Percentiles rank a stretch among this genome's conserved stretches.
These are phyloP conservation scores for Manis crassicaudata DNA, from an alignment of 2,797 vertebrate genomes.

Conservation along the genomic window DNA sequence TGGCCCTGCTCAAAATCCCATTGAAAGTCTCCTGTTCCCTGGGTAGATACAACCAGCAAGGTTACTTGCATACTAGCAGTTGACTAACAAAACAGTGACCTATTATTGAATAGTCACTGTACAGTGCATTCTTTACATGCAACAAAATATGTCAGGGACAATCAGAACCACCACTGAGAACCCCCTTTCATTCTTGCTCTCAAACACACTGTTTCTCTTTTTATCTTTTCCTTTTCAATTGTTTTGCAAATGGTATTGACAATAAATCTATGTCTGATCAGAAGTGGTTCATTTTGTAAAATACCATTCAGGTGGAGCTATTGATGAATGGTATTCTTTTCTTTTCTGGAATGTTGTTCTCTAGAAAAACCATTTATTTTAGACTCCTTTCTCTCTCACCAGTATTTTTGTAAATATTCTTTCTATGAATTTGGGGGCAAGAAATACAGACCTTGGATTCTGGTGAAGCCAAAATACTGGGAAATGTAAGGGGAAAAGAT, in stretches of 20 bases:
- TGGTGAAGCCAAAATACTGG: neutral
- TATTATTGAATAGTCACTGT: constrained; percentile 9
- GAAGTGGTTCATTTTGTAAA: constrained; percentile 12
- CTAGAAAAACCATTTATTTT: neutral
- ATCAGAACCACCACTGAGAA: neutral
- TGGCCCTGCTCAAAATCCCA: neutral
- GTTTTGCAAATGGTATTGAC: neutral
- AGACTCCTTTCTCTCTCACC: neutral
- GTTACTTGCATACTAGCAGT: neutral
- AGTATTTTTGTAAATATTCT: neutral
- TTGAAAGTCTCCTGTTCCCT: neutral
- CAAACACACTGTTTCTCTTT: neutral
- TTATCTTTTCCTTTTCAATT: neutral
- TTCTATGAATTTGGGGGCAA: neutral
- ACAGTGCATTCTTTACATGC: neutral
- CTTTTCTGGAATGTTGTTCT: neutral
- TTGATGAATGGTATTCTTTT: neutral
- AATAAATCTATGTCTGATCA: neutral
- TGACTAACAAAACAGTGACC: neutral
- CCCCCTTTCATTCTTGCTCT: neutral
- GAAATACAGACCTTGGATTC: neutral
- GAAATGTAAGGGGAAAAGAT: neutral
- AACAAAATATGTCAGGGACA: neutral
- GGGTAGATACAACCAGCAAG: neutral
- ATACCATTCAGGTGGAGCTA: neutral